Evolutionary conservation across 2,888 invertebrate species (phyloP).

Genomic region (Apocheima hispidaria): DNA sequence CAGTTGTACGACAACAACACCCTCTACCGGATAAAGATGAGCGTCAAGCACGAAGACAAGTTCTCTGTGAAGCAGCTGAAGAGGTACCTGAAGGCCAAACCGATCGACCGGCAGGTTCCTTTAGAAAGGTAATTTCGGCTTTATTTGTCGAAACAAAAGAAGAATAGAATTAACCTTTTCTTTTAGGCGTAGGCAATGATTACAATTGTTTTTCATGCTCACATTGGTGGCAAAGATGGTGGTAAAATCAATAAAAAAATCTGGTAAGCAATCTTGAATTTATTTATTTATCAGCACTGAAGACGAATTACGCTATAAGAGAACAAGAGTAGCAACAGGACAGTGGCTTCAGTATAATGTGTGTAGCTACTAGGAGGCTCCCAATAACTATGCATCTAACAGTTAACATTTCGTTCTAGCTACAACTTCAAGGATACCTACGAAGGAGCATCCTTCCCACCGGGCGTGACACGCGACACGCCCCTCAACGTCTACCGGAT

Average conservation of each 20-base stretch:
- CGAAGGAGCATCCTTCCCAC: conserved; percentile 91
- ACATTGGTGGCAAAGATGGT: no score
- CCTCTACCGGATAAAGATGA: conserved; percentile 48
- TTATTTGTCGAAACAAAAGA: no score
- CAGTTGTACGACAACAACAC: conserved; percentile 55
- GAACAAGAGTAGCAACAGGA: no score
- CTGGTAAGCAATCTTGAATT: neutral
- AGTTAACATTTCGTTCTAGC: conserved; percentile 38
- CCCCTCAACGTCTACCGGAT: conserved; percentile 89
- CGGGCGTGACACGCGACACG: conserved; percentile 82
- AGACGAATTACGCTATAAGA: no score
- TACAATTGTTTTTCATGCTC: no score
- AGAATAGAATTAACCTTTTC: no score
- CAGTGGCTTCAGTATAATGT: neutral
- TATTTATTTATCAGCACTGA: no score
- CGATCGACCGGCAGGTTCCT: conserved; percentile 25
- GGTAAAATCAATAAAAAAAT: no score
- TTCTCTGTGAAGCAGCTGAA: conserved; percentile 59
- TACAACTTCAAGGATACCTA: conserved; percentile 86
- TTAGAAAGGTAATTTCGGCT: conserved; percentile 46
- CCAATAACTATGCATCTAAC: no score
- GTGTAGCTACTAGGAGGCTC: no score
- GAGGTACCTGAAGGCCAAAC: conserved; percentile 38
- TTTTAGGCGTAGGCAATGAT: no score
- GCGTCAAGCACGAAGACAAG: conserved; percentile 52